Evolutionary conservation across 2,888 invertebrate genomes (phyloP).

Genomic region (Caenorhabditis sinica): DNA sequence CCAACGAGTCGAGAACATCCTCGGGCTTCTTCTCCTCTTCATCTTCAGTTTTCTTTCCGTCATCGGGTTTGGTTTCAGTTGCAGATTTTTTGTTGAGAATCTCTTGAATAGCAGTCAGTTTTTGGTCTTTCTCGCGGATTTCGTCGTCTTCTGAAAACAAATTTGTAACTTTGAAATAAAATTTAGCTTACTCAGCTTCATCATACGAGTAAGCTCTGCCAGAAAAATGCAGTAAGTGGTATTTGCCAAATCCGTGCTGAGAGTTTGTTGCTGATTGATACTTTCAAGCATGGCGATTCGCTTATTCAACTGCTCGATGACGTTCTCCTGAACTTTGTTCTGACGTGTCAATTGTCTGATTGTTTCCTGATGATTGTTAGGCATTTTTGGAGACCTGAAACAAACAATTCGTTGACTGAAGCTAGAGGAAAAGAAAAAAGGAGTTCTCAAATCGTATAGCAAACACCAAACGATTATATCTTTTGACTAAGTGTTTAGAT

Average conservation of each 20-base stretch:
- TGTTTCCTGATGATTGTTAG: not conserved
- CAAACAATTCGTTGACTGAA: too few species aligned
- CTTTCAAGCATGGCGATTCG: not conserved
- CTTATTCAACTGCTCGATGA: not conserved
- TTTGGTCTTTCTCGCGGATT: not conserved
- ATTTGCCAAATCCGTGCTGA: not conserved
- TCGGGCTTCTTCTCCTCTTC: too few species aligned
- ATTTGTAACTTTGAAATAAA: not conserved
- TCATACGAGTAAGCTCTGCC: not conserved
- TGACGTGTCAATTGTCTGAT: not conserved
- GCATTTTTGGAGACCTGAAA: not conserved
- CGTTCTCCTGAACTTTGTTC: not conserved
- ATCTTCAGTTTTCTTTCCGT: too few species aligned
- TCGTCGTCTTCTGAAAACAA: constrained; percentile 2
- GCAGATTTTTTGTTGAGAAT: not conserved
- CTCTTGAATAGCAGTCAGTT: not conserved
- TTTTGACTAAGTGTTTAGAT: too few species aligned
- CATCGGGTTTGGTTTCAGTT: not conserved
- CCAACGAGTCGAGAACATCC: too few species aligned
- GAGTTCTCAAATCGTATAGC: too few species aligned
- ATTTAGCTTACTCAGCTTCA: not conserved
- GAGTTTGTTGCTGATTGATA: not conserved
- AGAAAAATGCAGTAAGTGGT: not conserved
- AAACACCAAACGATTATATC: too few species aligned
- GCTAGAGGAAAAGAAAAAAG: too few species aligned